phyloP scores from a whole-genome alignment of 2,888 invertebrate species.

The Lepeophtheirus nordmannii region DNA sequence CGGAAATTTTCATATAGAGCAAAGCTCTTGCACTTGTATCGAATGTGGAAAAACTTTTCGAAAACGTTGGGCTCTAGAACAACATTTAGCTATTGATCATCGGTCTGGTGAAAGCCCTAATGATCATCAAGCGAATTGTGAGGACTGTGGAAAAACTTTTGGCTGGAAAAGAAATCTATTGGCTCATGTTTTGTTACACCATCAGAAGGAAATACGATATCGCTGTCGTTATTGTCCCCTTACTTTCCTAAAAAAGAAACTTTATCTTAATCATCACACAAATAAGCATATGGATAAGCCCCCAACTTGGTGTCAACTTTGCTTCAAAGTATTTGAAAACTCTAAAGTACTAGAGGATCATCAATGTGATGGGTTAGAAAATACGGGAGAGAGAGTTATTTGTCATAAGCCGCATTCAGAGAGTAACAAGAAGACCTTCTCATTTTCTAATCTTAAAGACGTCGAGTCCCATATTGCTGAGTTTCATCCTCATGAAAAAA shows the following conservation, averaged over 20 bases:
- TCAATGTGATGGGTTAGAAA: slow-evolving; percentile 7
- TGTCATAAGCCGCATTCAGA: slow-evolving; percentile 17
- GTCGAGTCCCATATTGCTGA: not conserved
- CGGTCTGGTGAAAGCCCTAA: not conserved
- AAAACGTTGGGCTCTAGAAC: slow-evolving; percentile 12
- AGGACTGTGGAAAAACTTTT: slow-evolving; percentile 19
- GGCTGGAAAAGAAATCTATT: slow-evolving; percentile 16
- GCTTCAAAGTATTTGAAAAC: slow-evolving; percentile 16
- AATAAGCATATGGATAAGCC: slow-evolving; percentile 9
- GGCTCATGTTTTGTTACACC: slow-evolving; percentile 15
- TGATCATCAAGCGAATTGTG: not conserved
- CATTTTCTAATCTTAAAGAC: slow-evolving; percentile 1
- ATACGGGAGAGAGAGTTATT: slow-evolving; percentile 6
- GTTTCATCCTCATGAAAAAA: not conserved
- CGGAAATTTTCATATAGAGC: slow-evolving; percentile 17
- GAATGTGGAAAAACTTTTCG: slow-evolving; percentile 13
- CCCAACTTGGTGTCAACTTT: slow-evolving; percentile 12
- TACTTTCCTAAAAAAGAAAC: slow-evolving; percentile 15
- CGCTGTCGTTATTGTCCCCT: slow-evolving; percentile 17
- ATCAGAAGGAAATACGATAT: slow-evolving; percentile 20
- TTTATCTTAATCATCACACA: slow-evolving; percentile 12
- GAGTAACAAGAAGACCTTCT: not conserved
- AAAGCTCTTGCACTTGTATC: slow-evolving; percentile 9
- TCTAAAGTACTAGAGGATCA: slow-evolving; percentile 18
- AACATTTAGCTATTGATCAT: slow-evolving; percentile 17